Conservation (phyloP, 2,888 invertebrate species). For the Quadroppia sp. region DNA sequence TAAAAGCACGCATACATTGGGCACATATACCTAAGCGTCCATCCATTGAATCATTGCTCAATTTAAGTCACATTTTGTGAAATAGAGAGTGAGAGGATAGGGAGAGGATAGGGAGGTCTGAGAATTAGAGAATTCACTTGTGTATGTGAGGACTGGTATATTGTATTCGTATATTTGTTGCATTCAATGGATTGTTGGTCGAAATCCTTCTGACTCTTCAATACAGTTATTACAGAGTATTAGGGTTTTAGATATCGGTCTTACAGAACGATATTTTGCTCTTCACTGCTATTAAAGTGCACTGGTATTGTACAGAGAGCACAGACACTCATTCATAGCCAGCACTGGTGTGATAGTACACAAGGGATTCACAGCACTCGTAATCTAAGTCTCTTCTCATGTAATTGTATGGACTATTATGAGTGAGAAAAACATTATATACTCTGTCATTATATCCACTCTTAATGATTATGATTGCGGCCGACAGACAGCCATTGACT, state of each 20-base stretch:
- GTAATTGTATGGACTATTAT: slow-evolving; percentile 39
- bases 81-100: slow-evolving; percentile 3
- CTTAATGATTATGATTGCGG: slow-evolving; percentile 41
- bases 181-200: not conserved
- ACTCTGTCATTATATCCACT: slow-evolving; percentile 41
- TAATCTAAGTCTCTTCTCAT: slow-evolving; percentile 38
- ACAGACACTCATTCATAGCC: slow-evolving; percentile 8
- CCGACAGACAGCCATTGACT: not conserved
- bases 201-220: slow-evolving; percentile 30
- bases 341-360: slow-evolving; percentile 28
- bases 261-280: slow-evolving; percentile 12
- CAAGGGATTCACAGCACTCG: slow-evolving; percentile 36
- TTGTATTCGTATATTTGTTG: not conserved
- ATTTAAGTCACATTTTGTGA: not conserved
- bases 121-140: slow-evolving; percentile 17
- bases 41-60: slow-evolving; percentile 18
- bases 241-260: slow-evolving; percentile 36
- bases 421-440: slow-evolving; percentile 34
- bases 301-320: not conserved
- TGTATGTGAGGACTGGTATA: too few relatives aligned
- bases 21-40: slow-evolving; percentile 20
- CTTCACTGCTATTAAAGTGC: not conserved
- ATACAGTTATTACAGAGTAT: slow-evolving; percentile 38
- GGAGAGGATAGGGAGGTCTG: not conserved
- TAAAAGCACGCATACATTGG: not conserved